A percentile compares a stretch with the other conserved stretches of the same genome.
These are phyloP conservation scores for Ploceus nigricollis DNA, from an alignment of 2,113 vertebrate genomes.

Conservation along the genomic window DNA sequence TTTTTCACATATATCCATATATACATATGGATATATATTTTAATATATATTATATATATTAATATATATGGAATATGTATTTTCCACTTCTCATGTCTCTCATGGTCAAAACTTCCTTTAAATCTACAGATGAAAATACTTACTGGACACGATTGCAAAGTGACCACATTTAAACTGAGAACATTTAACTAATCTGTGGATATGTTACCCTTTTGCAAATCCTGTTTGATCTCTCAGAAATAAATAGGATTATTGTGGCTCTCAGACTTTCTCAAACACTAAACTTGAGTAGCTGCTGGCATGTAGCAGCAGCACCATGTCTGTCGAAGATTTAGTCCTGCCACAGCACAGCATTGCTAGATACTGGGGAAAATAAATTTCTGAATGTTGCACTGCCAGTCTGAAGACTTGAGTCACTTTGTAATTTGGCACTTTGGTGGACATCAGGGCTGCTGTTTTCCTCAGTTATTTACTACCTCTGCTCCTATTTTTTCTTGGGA, in stretches of 20 bases:
- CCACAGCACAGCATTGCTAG: not conserved
- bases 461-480: not conserved
- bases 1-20: not conserved
- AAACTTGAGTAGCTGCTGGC: not conserved
- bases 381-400: not conserved
- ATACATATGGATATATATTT: not conserved
- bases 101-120: not conserved
- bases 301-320: not conserved
- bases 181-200: not conserved
- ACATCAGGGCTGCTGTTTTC: not conserved
- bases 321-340: not conserved
- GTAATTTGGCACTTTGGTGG: not conserved
- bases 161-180: not conserved
- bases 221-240: conserved; percentile 5
- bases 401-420: not conserved
- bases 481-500: not conserved
- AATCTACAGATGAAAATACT: not conserved
- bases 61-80: not conserved
- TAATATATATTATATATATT: too few relatives aligned
- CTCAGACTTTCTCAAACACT: conserved; percentile 13
- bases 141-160: not conserved
- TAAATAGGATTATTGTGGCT: conserved; percentile 49
- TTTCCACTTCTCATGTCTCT: not conserved
- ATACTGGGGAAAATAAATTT: not conserved
- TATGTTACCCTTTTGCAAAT: conserved; percentile 33